Evolutionary conservation across 2,888 invertebrate species (phyloP).

Genomic region (Sthenelais limicola): DNA sequence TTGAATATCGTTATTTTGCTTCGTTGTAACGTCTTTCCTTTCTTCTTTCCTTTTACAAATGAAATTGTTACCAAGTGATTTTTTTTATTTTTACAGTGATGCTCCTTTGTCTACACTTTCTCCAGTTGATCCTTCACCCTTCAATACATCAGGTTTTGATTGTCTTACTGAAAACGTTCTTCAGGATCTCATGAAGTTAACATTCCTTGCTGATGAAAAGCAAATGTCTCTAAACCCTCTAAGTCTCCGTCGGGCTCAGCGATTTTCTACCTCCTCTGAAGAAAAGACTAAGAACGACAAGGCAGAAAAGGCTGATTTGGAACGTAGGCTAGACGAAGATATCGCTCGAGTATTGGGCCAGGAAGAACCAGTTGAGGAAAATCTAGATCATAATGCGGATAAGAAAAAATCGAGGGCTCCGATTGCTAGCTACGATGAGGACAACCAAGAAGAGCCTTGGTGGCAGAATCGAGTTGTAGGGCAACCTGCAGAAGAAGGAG

Average conservation of each 20-base stretch:
- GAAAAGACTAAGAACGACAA: not conserved
- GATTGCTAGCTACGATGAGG: constrained; percentile 30
- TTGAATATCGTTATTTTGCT: too few relatives aligned
- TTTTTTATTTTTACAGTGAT: constrained; percentile 69
- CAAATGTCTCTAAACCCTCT: constrained; percentile 46
- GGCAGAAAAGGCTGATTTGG: constrained; percentile 38
- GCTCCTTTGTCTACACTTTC: constrained; percentile 73
- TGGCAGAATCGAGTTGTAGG: constrained; percentile 3
- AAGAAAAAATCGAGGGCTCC: constrained; percentile 49
- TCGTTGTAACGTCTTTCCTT: too few relatives aligned
- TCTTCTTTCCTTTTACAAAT: not conserved
- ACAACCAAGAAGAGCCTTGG: constrained; percentile 20
- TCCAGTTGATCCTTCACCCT: constrained; percentile 74
- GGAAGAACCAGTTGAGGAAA: constrained; percentile 53
- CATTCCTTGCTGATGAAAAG: constrained; percentile 76
- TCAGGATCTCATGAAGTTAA: constrained; percentile 75
- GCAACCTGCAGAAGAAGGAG: not conserved
- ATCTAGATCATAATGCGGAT: constrained; percentile 61
- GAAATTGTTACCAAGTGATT: not conserved
- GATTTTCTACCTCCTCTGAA: constrained; percentile 24
- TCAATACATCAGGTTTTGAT: constrained; percentile 74
- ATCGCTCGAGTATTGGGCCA: constrained; percentile 63
- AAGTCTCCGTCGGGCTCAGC: constrained; percentile 10
- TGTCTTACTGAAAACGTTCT: constrained; percentile 75
- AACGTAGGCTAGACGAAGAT: constrained; percentile 64